These are phyloP conservation scores for Tonatia bakeri DNA, from an alignment of 2,113 vertebrate genomes.

Conservation along the genomic window DNA sequence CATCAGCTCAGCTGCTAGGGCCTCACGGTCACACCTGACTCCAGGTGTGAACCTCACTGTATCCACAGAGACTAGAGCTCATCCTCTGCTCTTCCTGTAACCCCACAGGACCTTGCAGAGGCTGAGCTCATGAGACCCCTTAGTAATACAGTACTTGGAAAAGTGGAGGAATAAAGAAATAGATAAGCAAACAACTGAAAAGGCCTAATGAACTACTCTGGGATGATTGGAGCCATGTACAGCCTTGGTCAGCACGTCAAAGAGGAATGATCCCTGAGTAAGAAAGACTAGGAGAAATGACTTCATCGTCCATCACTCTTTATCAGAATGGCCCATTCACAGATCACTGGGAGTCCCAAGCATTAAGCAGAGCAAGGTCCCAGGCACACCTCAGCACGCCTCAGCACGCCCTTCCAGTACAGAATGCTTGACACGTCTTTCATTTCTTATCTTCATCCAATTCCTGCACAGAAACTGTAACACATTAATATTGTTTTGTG, in stretches of 20 bases:
- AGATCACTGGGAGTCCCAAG: background rate
- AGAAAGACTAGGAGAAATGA: background rate
- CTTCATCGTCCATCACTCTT: background rate
- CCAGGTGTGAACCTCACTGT: background rate
- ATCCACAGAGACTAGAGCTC: background rate
- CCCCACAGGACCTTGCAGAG: background rate
- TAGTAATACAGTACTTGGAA: background rate
- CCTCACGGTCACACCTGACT: background rate
- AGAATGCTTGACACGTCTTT: background rate
- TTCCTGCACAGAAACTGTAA: background rate
- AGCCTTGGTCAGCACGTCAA: background rate
- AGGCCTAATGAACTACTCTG: background rate
- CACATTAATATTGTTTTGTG: background rate
- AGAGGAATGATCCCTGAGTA: background rate
- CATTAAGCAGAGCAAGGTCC: background rate
- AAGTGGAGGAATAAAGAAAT: background rate
- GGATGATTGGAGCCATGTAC: background rate
- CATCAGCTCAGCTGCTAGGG: background rate
- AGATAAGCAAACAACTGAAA: background rate
- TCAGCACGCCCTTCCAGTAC: background rate
- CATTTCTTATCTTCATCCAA: background rate
- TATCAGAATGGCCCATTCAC: background rate
- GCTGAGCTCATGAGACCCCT: background rate
- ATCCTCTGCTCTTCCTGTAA: background rate
- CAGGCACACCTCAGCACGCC: fast-evolving